Evolutionary conservation across 2,888 invertebrate species (phyloP).

Genomic region (Sericinus montela): DNA sequence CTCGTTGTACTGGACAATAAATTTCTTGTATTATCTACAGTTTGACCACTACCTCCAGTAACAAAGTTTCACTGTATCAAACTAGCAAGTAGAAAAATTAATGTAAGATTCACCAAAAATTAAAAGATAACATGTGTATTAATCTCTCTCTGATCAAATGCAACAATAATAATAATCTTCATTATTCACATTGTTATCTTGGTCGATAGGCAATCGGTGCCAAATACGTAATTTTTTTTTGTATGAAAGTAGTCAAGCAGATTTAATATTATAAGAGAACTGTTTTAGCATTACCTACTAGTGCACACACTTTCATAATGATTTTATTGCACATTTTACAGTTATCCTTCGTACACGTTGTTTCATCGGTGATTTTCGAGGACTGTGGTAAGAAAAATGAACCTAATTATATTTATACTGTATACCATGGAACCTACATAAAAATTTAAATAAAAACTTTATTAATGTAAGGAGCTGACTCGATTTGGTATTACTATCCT

Average conservation of each 20-base stretch:
- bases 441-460: too few species aligned
- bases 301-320: conserved; percentile 27
- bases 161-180: conserved; percentile 29
- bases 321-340: conserved; percentile 35
- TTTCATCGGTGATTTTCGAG: conserved; percentile 45
- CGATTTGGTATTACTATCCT: too few species aligned
- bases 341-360: conserved; percentile 29
- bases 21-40: too few species aligned
- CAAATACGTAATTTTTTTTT: conserved; percentile 9
- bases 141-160: conserved; percentile 28
- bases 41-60: too few species aligned
- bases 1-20: too few species aligned
- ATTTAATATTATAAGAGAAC: conserved; percentile 17
- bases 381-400: conserved; percentile 5
- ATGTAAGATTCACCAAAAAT: conserved; percentile 7
- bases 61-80: too few species aligned
- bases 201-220: conserved; percentile 39
- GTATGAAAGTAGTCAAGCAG: conserved; percentile 24
- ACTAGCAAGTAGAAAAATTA: conserved; percentile 1
- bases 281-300: conserved; percentile 1
- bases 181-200: conserved; percentile 42
- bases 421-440: too few species aligned
- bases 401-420: background rate
- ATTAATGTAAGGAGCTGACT: too few species aligned
- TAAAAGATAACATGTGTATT: conserved; percentile 12